Evolutionary conservation across 2,888 invertebrate genomes (phyloP).

Genomic region (Acrobasis repandana): DNA sequence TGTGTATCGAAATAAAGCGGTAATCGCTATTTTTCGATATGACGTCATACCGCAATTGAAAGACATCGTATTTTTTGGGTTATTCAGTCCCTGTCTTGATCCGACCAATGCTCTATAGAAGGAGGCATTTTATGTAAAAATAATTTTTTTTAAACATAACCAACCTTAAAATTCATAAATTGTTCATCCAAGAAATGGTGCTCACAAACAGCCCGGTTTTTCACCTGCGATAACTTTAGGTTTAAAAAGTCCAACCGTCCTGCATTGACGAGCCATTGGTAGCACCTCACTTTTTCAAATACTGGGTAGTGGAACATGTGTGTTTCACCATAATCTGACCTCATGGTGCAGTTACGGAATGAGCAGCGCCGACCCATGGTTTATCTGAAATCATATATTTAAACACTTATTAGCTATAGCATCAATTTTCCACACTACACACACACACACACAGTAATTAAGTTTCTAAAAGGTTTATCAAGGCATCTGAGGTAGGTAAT

Average conservation of each 20-base stretch:
- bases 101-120: no score
- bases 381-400: slow-evolving; percentile 28
- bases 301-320: slow-evolving; percentile 86
- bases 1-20: no score
- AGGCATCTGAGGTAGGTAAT: no score
- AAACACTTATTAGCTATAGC: neutral
- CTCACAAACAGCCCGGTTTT: slow-evolving; percentile 84
- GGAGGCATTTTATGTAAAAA: no score
- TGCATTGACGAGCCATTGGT: slow-evolving; percentile 82
- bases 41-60: no score
- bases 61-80: no score
- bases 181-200: slow-evolving; percentile 80
- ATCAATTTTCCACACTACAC: no score
- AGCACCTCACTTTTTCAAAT: slow-evolving; percentile 81
- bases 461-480: no score
- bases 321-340: slow-evolving; percentile 76
- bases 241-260: slow-evolving; percentile 76
- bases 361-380: slow-evolving; percentile 84
- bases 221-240: slow-evolving; percentile 82
- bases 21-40: no score
- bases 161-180: slow-evolving; percentile 79
- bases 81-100: no score
- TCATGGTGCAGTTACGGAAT: slow-evolving; percentile 78
- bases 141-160: neutral
- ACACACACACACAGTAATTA: no score